Conservation (phyloP, 2,797 vertebrate species). For the Megalops cyprinoides region DNA sequence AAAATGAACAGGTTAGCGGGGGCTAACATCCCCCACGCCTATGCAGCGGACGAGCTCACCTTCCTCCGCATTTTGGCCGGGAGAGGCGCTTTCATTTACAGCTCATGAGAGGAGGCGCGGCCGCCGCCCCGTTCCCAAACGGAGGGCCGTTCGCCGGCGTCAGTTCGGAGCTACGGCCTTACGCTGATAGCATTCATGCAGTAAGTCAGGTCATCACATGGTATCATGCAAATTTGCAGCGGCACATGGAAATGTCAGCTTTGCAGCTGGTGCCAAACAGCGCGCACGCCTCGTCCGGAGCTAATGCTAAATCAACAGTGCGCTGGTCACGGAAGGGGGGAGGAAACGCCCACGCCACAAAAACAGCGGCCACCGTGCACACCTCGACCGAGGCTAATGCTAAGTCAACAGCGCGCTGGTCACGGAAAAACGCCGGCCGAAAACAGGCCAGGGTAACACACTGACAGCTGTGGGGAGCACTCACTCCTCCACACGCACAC, state of each 20-base stretch:
- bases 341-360: background rate
- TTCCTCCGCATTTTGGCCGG: background rate
- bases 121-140: background rate
- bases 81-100: background rate
- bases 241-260: slow-evolving; percentile 19
- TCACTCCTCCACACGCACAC: too few relatives aligned
- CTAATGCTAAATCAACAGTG: too few relatives aligned
- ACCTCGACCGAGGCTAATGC: background rate
- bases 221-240: slow-evolving; percentile 24
- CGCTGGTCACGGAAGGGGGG: background rate
- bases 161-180: background rate
- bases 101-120: background rate
- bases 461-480: background rate
- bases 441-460: background rate
- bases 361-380: too few relatives aligned
- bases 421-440: background rate
- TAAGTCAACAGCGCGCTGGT: background rate
- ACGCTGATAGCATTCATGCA: slow-evolving; percentile 23
- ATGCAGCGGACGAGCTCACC: background rate
- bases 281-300: background rate
- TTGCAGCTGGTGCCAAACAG: background rate
- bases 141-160: background rate
- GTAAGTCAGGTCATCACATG: background rate
- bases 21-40: background rate
- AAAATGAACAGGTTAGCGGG: background rate